Conservation (phyloP, 2,797 vertebrate species). For the Heteromormyrus szaboi region DNA sequence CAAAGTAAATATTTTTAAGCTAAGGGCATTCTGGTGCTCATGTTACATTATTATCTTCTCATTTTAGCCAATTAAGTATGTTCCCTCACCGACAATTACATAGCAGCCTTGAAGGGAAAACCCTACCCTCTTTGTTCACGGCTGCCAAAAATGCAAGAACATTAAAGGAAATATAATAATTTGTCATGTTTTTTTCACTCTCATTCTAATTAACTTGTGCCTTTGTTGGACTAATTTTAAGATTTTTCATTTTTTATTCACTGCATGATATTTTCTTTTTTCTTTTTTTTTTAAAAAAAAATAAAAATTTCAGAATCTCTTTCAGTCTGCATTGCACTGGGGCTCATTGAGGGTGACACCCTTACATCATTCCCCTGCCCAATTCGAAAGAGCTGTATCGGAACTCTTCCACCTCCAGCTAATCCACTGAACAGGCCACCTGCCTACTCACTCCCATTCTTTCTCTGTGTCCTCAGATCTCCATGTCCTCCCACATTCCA, state of each 20-base stretch:
- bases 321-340: background rate
- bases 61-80: slow-evolving; percentile 19
- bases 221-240: background rate
- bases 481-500: background rate
- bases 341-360: no score
- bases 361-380: background rate
- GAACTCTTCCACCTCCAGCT: background rate
- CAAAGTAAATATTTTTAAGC: slow-evolving; percentile 13
- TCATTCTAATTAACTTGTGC: background rate
- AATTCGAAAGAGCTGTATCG: background rate
- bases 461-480: background rate
- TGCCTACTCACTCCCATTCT: background rate
- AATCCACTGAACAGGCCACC: background rate
- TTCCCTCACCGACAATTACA: slow-evolving; percentile 5
- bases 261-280: background rate
- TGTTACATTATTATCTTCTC: slow-evolving; percentile 15
- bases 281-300: background rate
- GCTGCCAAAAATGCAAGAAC: slow-evolving; percentile 1
- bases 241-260: background rate
- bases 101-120: slow-evolving; percentile 13
- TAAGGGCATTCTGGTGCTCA: slow-evolving; percentile 17
- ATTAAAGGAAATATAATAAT: slow-evolving; percentile 1
- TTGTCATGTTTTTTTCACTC: background rate
- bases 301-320: background rate
- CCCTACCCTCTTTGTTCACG: background rate